Conservation (phyloP, 2,113 vertebrate species). For the Crypturellus undulatus region DNA sequence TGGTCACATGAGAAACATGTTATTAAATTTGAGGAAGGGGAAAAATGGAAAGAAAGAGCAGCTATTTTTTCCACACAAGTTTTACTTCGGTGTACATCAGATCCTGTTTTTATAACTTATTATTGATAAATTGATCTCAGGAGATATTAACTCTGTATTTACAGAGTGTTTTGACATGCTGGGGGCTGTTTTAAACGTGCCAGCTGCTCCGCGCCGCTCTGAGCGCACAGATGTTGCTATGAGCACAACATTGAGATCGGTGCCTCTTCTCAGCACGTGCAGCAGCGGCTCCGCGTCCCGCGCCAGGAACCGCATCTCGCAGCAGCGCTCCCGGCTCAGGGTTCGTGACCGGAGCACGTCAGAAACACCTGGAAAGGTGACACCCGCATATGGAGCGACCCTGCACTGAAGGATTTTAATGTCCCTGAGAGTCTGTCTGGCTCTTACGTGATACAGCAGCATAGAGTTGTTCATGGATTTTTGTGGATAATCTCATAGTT, state of each 20-base stretch:
- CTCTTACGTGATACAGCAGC: neutral
- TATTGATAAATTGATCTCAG: slow-evolving; percentile 67
- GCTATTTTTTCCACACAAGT: neutral
- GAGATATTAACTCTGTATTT: slow-evolving; percentile 72
- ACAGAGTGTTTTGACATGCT: slow-evolving; percentile 58
- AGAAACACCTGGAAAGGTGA: neutral
- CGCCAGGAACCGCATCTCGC: neutral
- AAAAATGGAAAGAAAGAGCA: neutral
- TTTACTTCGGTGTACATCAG: slow-evolving; percentile 2
- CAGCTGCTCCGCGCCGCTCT: slow-evolving; percentile 61
- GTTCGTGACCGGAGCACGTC: neutral
- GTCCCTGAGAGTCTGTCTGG: neutral
- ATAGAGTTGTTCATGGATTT: accelerated
- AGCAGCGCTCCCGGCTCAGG: neutral
- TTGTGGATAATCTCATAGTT: neutral
- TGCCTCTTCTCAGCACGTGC: neutral
- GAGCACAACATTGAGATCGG: slow-evolving; percentile 54
- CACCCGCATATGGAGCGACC: accelerated
- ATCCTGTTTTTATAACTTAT: slow-evolving; percentile 53
- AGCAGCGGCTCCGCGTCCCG: neutral
- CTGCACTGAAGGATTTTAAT: neutral
- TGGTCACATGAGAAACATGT: neutral
- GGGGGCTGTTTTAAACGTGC: slow-evolving; percentile 57
- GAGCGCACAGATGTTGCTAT: slow-evolving; percentile 68
- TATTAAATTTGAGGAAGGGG: neutral